These are phyloP conservation scores for Sitophilus oryzae DNA, from an alignment of 1,140 invertebrate species.

Conservation along the genomic window DNA sequence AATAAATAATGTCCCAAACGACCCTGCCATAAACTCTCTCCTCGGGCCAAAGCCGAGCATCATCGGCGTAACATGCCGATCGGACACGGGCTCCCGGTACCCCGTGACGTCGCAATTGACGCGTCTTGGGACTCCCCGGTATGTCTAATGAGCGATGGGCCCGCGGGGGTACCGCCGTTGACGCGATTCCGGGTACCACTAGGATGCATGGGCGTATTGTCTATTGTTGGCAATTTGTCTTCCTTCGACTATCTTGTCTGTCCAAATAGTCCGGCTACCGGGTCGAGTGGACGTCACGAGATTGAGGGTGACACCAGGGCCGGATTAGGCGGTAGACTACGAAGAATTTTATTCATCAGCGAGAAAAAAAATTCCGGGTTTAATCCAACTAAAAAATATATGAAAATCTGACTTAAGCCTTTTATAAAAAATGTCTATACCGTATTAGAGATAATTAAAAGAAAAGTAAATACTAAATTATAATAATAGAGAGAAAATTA, in stretches of 20 bases:
- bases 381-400: no score
- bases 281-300: neutral
- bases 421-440: no score
- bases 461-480: no score
- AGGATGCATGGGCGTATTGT: neutral
- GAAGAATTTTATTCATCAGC: no score
- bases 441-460: no score
- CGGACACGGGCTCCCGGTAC: neutral
- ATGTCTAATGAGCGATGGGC: neutral
- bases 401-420: no score
- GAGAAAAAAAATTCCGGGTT: no score
- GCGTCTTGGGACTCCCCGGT: neutral
- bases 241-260: neutral
- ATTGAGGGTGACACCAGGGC: no score
- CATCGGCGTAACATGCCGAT: neutral
- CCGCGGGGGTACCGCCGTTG: neutral
- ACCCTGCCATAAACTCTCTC: neutral
- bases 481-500: no score
- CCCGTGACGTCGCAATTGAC: no score
- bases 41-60: neutral
- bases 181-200: neutral
- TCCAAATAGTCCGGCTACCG: neutral
- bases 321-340: no score
- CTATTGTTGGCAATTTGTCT: neutral
- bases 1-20: neutral